These are phyloP conservation scores for Rissa tridactyla DNA, from an alignment of 2,113 vertebrate genomes.

Conservation along the genomic window DNA sequence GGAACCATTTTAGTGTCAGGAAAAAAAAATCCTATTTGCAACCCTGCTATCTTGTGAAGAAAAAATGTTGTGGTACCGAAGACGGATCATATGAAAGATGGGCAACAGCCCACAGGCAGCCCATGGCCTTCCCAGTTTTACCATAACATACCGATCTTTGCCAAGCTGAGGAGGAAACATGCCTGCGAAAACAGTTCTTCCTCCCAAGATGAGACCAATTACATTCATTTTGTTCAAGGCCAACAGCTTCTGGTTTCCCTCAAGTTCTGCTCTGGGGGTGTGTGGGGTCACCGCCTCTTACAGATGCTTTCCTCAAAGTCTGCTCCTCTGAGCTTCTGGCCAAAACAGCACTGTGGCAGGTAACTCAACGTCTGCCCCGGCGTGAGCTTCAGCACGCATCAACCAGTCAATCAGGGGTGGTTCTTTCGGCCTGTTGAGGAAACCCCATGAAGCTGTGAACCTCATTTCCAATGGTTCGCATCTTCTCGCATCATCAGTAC, in stretches of 20 bases:
- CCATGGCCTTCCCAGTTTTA: background rate
- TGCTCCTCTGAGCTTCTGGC: background rate
- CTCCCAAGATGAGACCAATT: background rate
- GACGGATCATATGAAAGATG: background rate
- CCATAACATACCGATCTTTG: background rate
- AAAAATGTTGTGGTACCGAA: background rate
- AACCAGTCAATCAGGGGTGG: background rate
- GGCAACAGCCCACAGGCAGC: background rate
- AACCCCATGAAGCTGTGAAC: background rate
- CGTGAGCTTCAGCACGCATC: background rate
- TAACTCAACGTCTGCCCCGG: background rate
- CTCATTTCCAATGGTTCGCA: background rate
- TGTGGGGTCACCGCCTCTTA: background rate
- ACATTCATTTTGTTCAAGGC: background rate
- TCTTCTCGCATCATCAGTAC: background rate
- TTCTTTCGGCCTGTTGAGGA: background rate
- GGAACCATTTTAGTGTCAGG: background rate
- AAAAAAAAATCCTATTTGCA: background rate
- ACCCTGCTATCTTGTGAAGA: background rate
- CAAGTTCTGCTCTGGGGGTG: background rate
- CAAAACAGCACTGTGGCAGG: background rate
- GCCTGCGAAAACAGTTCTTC: background rate
- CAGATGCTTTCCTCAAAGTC: background rate
- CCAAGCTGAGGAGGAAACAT: background rate
- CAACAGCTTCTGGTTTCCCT: conserved; percentile 17